Evolutionary conservation across 2,888 invertebrate species (phyloP), one percentile per base, ranked within the genome.

Genomic region (Drosophila gaucha): DNA sequence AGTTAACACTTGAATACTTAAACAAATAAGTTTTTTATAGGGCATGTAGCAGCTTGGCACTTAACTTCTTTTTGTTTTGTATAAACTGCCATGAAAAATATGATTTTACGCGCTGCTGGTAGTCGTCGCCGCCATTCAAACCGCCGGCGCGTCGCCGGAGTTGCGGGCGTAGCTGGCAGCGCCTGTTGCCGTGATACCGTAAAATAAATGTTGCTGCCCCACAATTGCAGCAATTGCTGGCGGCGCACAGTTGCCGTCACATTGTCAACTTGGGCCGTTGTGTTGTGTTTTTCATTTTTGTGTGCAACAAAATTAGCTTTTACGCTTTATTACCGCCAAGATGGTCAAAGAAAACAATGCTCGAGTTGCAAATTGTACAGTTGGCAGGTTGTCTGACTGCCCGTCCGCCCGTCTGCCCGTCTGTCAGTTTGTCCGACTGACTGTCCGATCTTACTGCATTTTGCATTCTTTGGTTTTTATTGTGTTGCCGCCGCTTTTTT

Each of bases 271-370:
- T 56, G 47, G 73, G 59, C 63, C 60, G 58, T 57, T 74, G 69
- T 55, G 20, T 36, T 60, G 55, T 39, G 14, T 20, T 30, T 38
- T 18, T 30, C 14, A 3, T 9, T 16, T 30, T 67, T 52, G 59
- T 56, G 74, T 51, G 69, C 68, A 66, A 65, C 67, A 63, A 77
- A 83, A 83, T 86, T 82, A 82, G 83, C 77, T 86, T 83, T 83
- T 71, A 77, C 74, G 80, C 86, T 86, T 86, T 83, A 82, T 83
- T 86, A 83, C 82, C 74, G 28, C 77, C 62, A 82, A 70, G 78
- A 70, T 80, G 75, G 67, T 39, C 59, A 82, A 85, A 71, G 74
- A 78, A 75, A 80, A 75, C 79, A 86, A 78, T 71, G 59, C 77
- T 51, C 38, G 58, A 69, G 72, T 62, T 76, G 74, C 67, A 57